phyloP scores from a whole-genome alignment of 2,888 invertebrate species.

The Koerneria pararmatus region DNA sequence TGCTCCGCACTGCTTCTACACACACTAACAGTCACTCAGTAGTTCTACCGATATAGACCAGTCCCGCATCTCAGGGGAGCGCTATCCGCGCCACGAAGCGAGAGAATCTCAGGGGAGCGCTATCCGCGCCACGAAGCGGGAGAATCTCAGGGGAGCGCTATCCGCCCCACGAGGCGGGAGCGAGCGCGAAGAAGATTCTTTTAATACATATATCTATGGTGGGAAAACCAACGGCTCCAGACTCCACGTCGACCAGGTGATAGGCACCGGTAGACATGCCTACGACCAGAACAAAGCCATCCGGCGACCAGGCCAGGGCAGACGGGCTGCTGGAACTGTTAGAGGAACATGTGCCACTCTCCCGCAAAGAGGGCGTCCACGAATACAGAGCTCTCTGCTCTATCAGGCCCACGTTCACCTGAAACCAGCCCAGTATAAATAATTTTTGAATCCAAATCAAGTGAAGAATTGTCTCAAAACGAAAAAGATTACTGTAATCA shows the following conservation, averaged over 20 bases:
- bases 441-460: neutral
- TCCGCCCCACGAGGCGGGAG: no score
- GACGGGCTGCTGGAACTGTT: neutral
- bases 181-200: no score
- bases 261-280: slow-evolving; percentile 19
- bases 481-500: neutral
- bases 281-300: slow-evolving; percentile 17
- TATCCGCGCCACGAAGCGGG: no score
- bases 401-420: neutral
- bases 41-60: no score
- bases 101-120: no score
- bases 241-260: slow-evolving; percentile 19
- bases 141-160: no score
- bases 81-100: no score
- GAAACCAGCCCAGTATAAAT: neutral
- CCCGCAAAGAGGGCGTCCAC: neutral
- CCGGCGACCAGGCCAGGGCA: slow-evolving; percentile 18
- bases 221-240: slow-evolving; percentile 17
- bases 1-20: no score
- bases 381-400: neutral
- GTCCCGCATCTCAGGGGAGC: no score
- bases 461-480: neutral
- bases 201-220: no score
- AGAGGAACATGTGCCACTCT: no score
- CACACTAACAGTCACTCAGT: no score